Evolutionary conservation across 35 echinoderm and acorn worm species (phyloP), one percentile per base, ranked within the genome.

Genomic region (Holothuria glaberrima): DNA sequence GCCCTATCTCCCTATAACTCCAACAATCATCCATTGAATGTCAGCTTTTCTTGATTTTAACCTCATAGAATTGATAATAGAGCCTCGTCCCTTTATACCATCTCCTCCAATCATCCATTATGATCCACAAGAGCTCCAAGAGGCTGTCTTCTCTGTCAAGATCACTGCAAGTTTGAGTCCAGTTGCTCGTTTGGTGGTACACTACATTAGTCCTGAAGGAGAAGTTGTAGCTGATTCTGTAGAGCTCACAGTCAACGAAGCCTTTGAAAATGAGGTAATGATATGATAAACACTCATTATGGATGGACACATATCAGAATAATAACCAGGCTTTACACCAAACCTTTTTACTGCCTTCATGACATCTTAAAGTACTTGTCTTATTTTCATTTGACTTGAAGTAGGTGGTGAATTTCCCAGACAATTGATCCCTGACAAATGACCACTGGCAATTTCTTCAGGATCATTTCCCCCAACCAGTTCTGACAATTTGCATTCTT

Each of bases 141-240:
- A 84, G 59, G 80, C 57, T 12, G 58, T 18, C 28, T 61, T 84
- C 30, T 18, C 80, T 2, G 31, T 98, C 62, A 75, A 52, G 9
- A 91, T 98, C 14, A 92, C 93, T 26, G 30, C 90, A 34, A 83
- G 88, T 28, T 90, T 98, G 95, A 86, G 83, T 21, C 95, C 95
- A 6, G 73, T 72, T 13, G 52, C 86, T 33, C 62, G 68, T 22
- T 69, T 98, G 6, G 33, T 98, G 27, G 84, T 92, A 3, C 94
- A 98, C 79, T 98, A 92, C 73, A 88, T 92, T 30, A 82, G 95
- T 18, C 71, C 75, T 0, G 93, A 98, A 30, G 89, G 93, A 19
- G 95, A 98, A 69, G 93, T 98, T 5, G 74, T 95, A 2, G 94
- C 94, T 12, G 94, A 95, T 65, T 88, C 85, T 30, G 54, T 95